These are phyloP conservation scores for Lasioglossum figueresi DNA, from an alignment of 2,888 invertebrate species.

Conservation along the genomic window DNA sequence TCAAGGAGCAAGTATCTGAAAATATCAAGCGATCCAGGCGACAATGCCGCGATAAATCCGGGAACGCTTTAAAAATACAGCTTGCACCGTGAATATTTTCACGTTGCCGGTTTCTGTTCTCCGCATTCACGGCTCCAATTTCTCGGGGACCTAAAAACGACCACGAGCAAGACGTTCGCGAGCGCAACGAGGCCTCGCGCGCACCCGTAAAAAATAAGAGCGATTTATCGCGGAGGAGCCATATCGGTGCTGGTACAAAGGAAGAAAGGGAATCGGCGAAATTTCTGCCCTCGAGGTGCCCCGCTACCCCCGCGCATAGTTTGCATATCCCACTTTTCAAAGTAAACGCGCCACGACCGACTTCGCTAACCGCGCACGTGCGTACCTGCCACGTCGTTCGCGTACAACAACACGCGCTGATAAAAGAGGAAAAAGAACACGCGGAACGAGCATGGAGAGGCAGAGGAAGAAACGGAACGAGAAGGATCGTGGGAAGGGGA, in stretches of 20 bases:
- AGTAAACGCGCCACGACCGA: conserved; percentile 56
- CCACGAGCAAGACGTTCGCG: neutral
- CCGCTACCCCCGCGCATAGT: conserved; percentile 43
- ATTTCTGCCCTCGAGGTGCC: conserved; percentile 45
- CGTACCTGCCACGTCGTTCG: conserved; percentile 47
- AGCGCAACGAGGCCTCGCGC: conserved; percentile 23
- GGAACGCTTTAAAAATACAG: conserved; percentile 50
- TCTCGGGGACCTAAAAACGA: conserved; percentile 49
- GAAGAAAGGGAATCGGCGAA: conserved; percentile 58
- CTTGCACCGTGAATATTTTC: conserved; percentile 40
- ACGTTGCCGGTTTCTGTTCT: conserved; percentile 24
- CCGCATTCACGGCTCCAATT: conserved; percentile 42
- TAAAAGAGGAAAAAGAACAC: conserved; percentile 31
- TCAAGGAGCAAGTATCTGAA: conserved; percentile 26
- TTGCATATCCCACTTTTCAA: conserved; percentile 65
- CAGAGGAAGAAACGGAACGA: neutral
- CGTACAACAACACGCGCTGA: conserved; percentile 8
- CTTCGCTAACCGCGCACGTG: conserved; percentile 57
- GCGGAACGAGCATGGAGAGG: neutral
- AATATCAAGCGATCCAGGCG: conserved; percentile 37
- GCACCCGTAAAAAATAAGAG: conserved; percentile 37
- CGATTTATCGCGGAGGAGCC: conserved; percentile 56
- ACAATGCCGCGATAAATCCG: conserved; percentile 55
- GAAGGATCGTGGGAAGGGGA: neutral
- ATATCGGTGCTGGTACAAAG: conserved; percentile 51